Evolutionary conservation across 2,797 vertebrate genomes (phyloP).

Genomic region (Mallotus villosus): DNA sequence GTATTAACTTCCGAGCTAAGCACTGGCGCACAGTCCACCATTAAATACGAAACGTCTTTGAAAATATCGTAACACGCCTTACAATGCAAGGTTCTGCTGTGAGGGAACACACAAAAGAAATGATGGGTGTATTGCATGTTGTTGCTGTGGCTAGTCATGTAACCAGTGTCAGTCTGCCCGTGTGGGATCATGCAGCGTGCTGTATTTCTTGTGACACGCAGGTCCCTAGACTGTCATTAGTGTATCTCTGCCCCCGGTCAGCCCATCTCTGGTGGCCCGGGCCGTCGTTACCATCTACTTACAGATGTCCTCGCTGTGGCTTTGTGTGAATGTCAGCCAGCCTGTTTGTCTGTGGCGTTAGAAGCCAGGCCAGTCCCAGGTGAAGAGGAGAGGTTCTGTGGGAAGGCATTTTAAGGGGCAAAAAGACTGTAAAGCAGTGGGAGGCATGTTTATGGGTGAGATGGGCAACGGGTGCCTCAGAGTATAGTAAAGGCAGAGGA

Average conservation of each 20-base stretch:
- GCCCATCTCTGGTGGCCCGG: constrained; percentile 54
- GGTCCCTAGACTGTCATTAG: constrained; percentile 44
- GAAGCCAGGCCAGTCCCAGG: constrained; percentile 34
- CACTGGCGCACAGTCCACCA: neutral
- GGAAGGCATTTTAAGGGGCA: constrained; percentile 39
- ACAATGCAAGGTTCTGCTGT: neutral
- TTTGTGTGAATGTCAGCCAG: constrained; percentile 51
- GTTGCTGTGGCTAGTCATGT: neutral
- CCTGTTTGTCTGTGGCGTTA: constrained; percentile 43
- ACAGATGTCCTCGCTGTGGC: constrained; percentile 64
- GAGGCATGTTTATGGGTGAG: constrained; percentile 45
- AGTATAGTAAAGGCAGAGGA: constrained; percentile 25
- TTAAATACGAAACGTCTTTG: neutral
- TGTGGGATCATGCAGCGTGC: constrained; percentile 5
- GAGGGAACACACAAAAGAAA: neutral
- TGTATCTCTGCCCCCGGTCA: constrained; percentile 20
- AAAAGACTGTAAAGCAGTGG: constrained; percentile 4
- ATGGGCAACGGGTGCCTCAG: constrained; percentile 30
- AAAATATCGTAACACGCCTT: neutral
- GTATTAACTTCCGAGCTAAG: neutral
- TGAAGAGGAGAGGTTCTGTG: constrained; percentile 40
- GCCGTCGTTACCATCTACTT: constrained; percentile 45
- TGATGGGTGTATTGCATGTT: neutral
- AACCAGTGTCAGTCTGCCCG: neutral
- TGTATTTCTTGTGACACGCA: neutral